A percentile compares a stretch with the other conserved stretches of the same genome.
These are phyloP conservation scores for Eulemur albifrons DNA, from an alignment of 2,797 vertebrate species.

Conservation along the genomic window DNA sequence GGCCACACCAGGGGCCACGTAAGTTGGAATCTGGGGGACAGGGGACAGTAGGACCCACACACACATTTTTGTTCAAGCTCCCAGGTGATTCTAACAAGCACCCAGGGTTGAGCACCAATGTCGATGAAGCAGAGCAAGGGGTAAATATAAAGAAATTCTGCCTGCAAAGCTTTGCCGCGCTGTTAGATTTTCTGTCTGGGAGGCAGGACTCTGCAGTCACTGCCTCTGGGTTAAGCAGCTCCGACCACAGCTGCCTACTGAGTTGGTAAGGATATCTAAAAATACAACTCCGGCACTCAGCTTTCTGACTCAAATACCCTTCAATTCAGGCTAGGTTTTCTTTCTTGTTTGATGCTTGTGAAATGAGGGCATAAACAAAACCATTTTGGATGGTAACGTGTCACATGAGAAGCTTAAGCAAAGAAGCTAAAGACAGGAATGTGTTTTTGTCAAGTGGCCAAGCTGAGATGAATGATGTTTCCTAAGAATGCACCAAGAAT, in stretches of 20 bases:
- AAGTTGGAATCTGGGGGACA: not conserved
- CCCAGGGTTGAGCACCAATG: not conserved
- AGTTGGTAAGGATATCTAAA: slow-evolving; percentile 4
- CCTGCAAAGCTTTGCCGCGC: not conserved
- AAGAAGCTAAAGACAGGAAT: not conserved
- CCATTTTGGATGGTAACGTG: not conserved
- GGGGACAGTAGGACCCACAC: not conserved
- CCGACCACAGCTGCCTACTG: not conserved
- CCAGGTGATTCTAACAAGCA: not conserved
- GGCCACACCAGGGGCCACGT: too few species aligned
- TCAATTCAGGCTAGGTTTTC: slow-evolving; percentile 1
- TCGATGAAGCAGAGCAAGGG: not conserved
- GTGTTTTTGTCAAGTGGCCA: not conserved
- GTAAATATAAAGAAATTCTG: not conserved
- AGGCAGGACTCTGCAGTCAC: not conserved
- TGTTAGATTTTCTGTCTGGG: not conserved
- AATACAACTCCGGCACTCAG: not conserved
- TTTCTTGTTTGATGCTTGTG: not conserved
- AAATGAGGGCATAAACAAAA: slow-evolving; percentile 8
- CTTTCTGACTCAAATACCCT: slow-evolving; percentile 52
- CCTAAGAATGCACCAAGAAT: not conserved
- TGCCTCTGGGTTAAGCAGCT: not conserved
- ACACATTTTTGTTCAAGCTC: not conserved
- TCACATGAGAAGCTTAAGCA: slow-evolving; percentile 7
- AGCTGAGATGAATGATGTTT: not conserved